Evolutionary conservation across 35 echinoderm and acorn worm genomes (phyloP).

Genomic region (Apostichopus parvimensis): DNA sequence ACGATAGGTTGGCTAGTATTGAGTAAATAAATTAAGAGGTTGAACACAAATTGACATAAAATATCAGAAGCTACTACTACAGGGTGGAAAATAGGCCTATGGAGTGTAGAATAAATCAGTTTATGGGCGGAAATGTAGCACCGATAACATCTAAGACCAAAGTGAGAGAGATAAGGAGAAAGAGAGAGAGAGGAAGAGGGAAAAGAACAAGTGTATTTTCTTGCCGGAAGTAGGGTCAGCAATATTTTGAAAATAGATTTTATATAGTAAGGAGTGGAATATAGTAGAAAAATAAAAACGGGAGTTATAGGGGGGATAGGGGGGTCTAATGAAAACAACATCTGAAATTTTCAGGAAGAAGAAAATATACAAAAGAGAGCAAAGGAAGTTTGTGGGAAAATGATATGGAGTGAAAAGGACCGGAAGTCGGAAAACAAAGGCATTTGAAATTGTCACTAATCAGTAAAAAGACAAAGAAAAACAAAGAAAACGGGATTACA

Average conservation of each 20-base stretch:
- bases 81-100: too few species aligned
- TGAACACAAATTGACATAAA: constrained; percentile 19
- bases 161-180: too few species aligned
- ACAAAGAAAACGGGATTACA: too few species aligned
- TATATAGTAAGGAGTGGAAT: background rate
- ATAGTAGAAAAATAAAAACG: background rate
- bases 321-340: too few species aligned
- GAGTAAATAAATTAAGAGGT: background rate
- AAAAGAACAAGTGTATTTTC: background rate
- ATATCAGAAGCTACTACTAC: background rate
- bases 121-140: too few species aligned
- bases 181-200: too few species aligned
- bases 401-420: background rate
- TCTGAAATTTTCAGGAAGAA: too few species aligned
- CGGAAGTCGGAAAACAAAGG: constrained; percentile 21
- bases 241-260: background rate
- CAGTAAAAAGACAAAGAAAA: background rate
- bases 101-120: too few species aligned
- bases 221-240: background rate
- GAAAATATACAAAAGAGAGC: too few species aligned
- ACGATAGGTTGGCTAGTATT: background rate
- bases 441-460: background rate
- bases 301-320: too few species aligned
- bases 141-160: too few species aligned
- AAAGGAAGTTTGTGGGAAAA: constrained; percentile 22